Base-by-base conservation (phyloP, 2,797 vertebrate species). In the Peromyscus attwateri region DNA sequence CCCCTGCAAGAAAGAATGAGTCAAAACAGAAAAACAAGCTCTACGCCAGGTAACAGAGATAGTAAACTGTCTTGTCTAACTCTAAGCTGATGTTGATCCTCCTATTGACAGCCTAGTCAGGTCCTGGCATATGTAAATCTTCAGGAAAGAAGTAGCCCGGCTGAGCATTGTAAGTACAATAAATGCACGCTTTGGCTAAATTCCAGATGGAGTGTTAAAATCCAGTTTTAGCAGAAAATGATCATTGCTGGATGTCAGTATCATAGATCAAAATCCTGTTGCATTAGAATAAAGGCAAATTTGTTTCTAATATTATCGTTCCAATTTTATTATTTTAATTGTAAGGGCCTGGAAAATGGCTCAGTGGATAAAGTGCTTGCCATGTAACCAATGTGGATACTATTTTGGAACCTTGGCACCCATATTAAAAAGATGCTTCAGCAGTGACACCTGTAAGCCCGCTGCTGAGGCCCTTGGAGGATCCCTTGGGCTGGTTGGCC, bases 151-250 rank as follows among this genome's bases (percentile, higher is more conserved):
- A 77, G 3, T 80, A 93, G 52, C 66, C 52, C 66, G 17, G 7
- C 34, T 71, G 66, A 97, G 62, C 29, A 68, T 73, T 57, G 43
- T 75, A 70, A 83, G 55, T 68, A 75, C 12, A 52, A 7, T 13
- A 93, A 57, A 75, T 52, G 79, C 52, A 82, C 27, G 87, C 76
- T 93, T 92, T 94, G 57, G 37, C 79, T 92, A 66, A 87, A 66
- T 82, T 93, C 34, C 68, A 95, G 34, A 82, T 14, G 68, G 49
- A 60, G 2, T 88, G 64, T 80, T 76, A 95, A 85, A 91, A 81
- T 81, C 64, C 88, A 13, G 82, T 49, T 71, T 90, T 31, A 66
- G 73, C 27, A 43, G 43, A 85, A 92, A 55, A 29, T 73, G 25
- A 77, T 73, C 73, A 89, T 66, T 89, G 43, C 60, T 76, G 46